Evolutionary conservation across 2,888 invertebrate genomes (phyloP).

Genomic region (Latrodectus hesperus): DNA sequence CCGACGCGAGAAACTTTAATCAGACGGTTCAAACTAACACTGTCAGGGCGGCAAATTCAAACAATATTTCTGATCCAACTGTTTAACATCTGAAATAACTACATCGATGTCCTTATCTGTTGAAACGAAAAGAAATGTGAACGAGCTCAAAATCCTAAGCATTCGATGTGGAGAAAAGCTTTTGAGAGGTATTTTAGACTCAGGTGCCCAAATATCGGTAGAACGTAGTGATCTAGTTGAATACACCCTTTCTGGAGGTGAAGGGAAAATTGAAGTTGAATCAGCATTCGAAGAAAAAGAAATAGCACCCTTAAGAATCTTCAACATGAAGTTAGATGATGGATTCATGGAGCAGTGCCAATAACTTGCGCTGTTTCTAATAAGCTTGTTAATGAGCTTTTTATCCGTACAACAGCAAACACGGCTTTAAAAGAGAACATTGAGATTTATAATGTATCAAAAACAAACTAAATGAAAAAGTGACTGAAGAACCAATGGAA

Average conservation of each 20-base stretch:
- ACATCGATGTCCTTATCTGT: no score
- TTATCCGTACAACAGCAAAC: background rate
- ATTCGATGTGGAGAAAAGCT: background rate
- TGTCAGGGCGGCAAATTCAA: no score
- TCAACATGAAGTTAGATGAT: conserved; percentile 1
- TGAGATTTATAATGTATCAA: background rate
- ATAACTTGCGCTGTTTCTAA: background rate
- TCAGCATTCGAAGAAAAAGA: background rate
- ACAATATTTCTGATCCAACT: no score
- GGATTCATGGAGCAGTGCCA: background rate
- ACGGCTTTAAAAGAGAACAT: background rate
- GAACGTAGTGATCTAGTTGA: background rate
- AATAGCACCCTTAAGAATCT: background rate
- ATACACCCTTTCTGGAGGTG: no score
- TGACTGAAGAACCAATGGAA: background rate
- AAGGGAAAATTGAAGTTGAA: background rate
- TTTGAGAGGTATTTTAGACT: background rate
- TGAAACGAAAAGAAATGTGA: no score
- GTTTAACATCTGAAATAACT: no score
- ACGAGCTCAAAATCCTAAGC: background rate
- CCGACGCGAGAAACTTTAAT: no score
- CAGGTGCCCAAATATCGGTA: background rate
- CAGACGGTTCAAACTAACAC: background rate
- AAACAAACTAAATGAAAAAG: no score
- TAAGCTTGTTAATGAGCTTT: background rate